Conservation (phyloP, 2,888 invertebrate genomes). For the Taphrorychus bicolor region DNA sequence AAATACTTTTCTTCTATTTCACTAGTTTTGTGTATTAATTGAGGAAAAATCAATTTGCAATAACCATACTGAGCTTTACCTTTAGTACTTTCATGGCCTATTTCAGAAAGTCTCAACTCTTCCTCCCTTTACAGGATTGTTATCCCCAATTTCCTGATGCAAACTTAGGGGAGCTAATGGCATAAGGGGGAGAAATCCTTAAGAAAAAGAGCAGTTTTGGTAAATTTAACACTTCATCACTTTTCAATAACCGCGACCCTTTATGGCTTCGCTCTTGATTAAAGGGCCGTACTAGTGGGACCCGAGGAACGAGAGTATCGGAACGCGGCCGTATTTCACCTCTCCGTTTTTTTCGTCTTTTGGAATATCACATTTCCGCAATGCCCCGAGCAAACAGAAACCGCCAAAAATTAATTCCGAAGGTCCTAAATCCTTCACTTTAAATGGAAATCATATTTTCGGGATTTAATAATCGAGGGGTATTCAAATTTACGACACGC, state of each 20-base stretch:
- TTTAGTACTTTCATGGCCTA: no score
- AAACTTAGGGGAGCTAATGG: not conserved
- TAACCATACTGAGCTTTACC: no score
- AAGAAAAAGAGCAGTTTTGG: not conserved
- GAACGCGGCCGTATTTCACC: no score
- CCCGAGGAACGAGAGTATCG: no score
- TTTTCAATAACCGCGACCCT: not conserved
- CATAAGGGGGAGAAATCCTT: not conserved
- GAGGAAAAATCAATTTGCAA: no score
- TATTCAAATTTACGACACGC: conserved; percentile 19
- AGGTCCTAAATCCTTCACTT: conserved; percentile 3
- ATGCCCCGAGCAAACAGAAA: not conserved
- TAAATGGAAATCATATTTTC: conserved; percentile 13
- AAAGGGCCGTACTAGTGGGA: no score
- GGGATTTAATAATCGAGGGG: conserved; percentile 19
- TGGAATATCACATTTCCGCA: not conserved
- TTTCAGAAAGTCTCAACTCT: no score
- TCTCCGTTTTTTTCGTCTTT: not conserved
- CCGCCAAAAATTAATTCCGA: conserved; percentile 2
- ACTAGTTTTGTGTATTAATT: no score
- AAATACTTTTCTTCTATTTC: no score
- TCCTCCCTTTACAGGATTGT: no score
- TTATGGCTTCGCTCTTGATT: not conserved
- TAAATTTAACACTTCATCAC: not conserved
- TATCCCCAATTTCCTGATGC: not conserved